These are phyloP conservation scores for Linepithema humile DNA, from an alignment of 1,140 invertebrate species.

Conservation along the genomic window DNA sequence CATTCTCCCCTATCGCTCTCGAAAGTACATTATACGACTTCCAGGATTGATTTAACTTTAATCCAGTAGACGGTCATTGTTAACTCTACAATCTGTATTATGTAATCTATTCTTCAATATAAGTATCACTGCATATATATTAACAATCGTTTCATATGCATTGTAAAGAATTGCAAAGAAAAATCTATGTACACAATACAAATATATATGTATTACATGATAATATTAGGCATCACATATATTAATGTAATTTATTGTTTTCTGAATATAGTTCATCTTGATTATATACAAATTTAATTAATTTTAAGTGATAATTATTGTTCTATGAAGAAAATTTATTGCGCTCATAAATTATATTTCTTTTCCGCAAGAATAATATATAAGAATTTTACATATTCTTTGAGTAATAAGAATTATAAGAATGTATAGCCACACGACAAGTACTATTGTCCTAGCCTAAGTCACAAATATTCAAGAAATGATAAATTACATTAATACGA, in stretches of 20 bases:
- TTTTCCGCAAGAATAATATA: background rate
- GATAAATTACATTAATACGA: conserved; percentile 9
- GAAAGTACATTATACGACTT: conserved; percentile 59
- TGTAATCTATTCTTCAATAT: too few species aligned
- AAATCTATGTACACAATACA: background rate
- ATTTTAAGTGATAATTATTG: too few species aligned
- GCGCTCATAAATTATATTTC: background rate
- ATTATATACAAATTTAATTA: too few species aligned
- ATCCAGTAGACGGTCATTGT: conserved; percentile 43
- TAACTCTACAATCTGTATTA: background rate
- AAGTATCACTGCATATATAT: too few species aligned
- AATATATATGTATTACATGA: too few species aligned
- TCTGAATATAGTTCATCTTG: too few species aligned
- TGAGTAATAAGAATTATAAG: background rate
- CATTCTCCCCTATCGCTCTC: conserved; percentile 53
- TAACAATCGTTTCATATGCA: too few species aligned
- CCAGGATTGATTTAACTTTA: conserved; percentile 56
- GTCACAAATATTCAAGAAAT: conserved; percentile 1
- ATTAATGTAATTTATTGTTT: too few species aligned
- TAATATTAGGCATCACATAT: too few species aligned
- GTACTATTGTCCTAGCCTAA: background rate
- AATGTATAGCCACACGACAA: background rate
- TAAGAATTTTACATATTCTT: too few species aligned
- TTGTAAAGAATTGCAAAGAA: too few species aligned
- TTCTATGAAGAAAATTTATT: background rate